Evolutionary conservation across 2,113 vertebrate species (phyloP), one percentile per base, ranked within the genome.

Genomic region (Chunga burmeisteri): DNA sequence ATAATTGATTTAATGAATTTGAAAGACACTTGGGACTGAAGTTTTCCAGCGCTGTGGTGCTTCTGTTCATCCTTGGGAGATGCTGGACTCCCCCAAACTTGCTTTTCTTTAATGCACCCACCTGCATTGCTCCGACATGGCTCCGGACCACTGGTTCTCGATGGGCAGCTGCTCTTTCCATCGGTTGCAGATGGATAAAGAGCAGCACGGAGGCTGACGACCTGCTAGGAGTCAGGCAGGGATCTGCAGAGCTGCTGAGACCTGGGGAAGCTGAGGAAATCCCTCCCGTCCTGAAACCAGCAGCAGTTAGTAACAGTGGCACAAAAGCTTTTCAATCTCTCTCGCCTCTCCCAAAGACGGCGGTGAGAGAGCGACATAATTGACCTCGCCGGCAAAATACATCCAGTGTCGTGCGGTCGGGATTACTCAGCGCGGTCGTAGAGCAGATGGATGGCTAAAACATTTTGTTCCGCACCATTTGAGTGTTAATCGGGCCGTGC

Each of bases 361-460:
- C 3, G 6, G 46, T 23, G 56, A 21, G 44, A 19, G 22, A n/a
- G 10, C 7, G 46, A 16, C 21, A 23, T 12, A 1, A 20, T 5
- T 15, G 70, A 46, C 42, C 32, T 66, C 1, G 1, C 29, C 2
- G 29, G 58, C 42, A 55, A 59, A 59, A 49, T 2, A 8, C 50
- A 22, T 25, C 27, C 1, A 2, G 4, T 8, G 11, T 7, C 3
- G 38, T 5, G 62, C 3, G n/a, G 16, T 18, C 0, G 8, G 67
- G 53, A 50, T 93, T 20, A 4, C 47, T 62, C 40, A 22, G 86
- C 27, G 0, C 9, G 2, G 56, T 13, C 1, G 0, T 8, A 16
- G 59, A 67, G 83, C 88, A 87, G 93, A 46, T 67, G 82, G 88
- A 61, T 0, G n/a, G 47, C 12, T 21, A 47, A 82, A 67, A 23